phyloP scores from a whole-genome alignment of 1,140 invertebrate genomes.

The Drosophila murphyi region DNA sequence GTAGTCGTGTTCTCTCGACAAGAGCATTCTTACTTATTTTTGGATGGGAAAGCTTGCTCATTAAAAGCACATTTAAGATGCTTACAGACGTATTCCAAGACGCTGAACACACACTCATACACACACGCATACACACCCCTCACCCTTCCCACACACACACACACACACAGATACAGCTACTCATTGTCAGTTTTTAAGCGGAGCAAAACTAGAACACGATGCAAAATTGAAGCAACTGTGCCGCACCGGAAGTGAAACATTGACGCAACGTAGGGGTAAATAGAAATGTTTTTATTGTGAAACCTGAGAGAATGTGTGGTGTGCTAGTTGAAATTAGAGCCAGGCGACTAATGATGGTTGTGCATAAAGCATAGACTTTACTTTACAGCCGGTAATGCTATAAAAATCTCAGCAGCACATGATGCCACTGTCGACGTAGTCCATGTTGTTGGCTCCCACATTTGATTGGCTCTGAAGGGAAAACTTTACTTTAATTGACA shows the following conservation, averaged over 20 bases:
- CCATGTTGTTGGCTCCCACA: slow-evolving; percentile 21
- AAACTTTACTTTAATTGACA: slow-evolving; percentile 81
- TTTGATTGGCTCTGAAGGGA: slow-evolving; percentile 71
- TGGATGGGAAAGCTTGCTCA: slow-evolving; percentile 61
- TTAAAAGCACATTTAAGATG: slow-evolving; percentile 83
- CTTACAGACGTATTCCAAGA: slow-evolving; percentile 80
- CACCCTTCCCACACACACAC: slow-evolving; percentile 10
- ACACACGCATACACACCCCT: slow-evolving; percentile 9
- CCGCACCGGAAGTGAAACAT: slow-evolving; percentile 64
- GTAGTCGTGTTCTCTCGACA: too few relatives aligned
- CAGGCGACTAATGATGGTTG: slow-evolving; percentile 10
- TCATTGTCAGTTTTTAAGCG: slow-evolving; percentile 49
- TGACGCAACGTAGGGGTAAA: slow-evolving; percentile 17
- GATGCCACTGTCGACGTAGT: slow-evolving; percentile 10
- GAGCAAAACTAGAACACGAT: slow-evolving; percentile 54
- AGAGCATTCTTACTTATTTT: slow-evolving; percentile 34
- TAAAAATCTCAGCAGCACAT: slow-evolving; percentile 53
- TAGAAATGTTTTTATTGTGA: neutral
- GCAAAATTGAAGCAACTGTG: slow-evolving; percentile 54
- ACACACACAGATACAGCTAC: slow-evolving; percentile 20
- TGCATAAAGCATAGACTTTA: slow-evolving; percentile 36
- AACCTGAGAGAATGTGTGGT: neutral
- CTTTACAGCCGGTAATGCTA: slow-evolving; percentile 62
- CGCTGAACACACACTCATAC: slow-evolving; percentile 47
- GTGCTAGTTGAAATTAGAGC: slow-evolving; percentile 37